These are phyloP conservation scores for Bungarus multicinctus DNA, from an alignment of 2,113 vertebrate genomes.

Conservation along the genomic window DNA sequence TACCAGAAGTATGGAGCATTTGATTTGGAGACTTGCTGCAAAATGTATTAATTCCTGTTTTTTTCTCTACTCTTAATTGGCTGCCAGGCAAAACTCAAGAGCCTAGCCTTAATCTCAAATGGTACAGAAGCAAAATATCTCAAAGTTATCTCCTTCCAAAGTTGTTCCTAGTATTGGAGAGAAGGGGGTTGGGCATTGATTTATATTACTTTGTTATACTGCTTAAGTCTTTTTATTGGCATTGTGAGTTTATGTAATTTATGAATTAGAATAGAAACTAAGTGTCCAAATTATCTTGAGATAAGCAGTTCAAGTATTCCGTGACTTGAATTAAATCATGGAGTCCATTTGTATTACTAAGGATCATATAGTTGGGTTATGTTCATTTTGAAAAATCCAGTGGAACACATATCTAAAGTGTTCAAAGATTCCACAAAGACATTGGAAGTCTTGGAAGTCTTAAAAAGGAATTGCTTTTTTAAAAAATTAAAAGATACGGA, in stretches of 20 bases:
- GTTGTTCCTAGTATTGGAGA: background rate
- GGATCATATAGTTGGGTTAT: background rate
- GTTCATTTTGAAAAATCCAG: background rate
- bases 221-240: background rate
- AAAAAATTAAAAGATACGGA: background rate
- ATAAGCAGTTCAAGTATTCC: background rate
- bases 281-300: background rate
- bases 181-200: background rate
- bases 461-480: background rate
- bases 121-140: background rate
- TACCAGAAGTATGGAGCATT: background rate
- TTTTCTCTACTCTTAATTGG: background rate
- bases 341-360: background rate
- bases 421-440: background rate
- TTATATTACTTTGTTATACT: background rate
- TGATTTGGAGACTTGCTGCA: background rate
- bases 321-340: background rate
- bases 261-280: background rate
- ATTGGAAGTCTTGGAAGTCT: background rate
- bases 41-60: background rate
- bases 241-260: background rate
- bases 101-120: background rate
- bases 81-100: background rate
- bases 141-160: background rate
- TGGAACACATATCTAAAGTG: background rate